Base-by-base conservation (phyloP, 2,113 vertebrate species). In the Syngnathus typhle region DNA sequence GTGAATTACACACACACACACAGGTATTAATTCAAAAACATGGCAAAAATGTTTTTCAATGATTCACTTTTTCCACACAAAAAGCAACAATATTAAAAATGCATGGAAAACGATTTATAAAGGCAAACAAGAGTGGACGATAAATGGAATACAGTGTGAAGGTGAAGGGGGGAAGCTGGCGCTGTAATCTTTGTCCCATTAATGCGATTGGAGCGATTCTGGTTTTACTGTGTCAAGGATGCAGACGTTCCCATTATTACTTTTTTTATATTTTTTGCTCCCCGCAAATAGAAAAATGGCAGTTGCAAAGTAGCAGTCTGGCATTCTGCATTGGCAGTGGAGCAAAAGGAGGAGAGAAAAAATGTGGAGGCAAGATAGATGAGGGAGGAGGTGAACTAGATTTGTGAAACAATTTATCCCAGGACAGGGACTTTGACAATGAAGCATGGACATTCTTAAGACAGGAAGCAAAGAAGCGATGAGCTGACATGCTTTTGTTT, bases 271-370 rank as follows among this genome's bases (percentile, higher is more conserved):
- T 23, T 27, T 32, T 62, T 60, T 62, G 61, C 69, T 73, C 65
- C 66, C 68, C 69, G 69, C 69, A 74, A 74, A 84, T 76, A 73
- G 75, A 79, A 75, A 73, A 74, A 80, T 75, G 64, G 75, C 69
- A 65, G 64, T 70, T 77, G 44, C 44, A 56, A 77, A 70, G 68
- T 78, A 71, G 76, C 78, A 71, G 65, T 72, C 65, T 39, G 69
- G 52, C 70, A 69, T 80, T 76, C 60, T 73, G 73, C 82, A 77
- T 85, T 77, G 71, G 71, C 62, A 77, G 77, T 61, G 60, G 67
- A 71, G 72, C 69, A 66, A 72, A 69, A 64, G 68, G 21, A 21
- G n/a, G 41, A 27, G 19, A 43, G 16, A 23, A 43, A 69, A 77
- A 58, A 69, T 68, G 51, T 74, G 47, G 72, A 75, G 75, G 68